Evolutionary conservation across 2,888 invertebrate genomes (phyloP).

Genomic region (Mamestra brassicae): DNA sequence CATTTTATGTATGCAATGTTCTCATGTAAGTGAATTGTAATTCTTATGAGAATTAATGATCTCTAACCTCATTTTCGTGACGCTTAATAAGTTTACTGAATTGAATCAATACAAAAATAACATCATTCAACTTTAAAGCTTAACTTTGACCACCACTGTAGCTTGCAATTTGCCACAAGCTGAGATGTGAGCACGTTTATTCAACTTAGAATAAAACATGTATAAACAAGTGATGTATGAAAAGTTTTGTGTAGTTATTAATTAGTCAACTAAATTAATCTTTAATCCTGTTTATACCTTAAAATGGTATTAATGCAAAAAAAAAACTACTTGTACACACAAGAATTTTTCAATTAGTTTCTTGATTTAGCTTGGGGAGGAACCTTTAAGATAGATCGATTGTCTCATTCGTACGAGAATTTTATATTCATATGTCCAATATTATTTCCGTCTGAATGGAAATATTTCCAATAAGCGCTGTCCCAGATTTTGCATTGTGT

Average conservation of each 20-base stretch:
- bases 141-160: not conserved
- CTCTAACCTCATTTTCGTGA: too few relatives aligned
- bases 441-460: constrained; percentile 84
- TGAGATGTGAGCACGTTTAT: not conserved
- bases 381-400: constrained; percentile 71
- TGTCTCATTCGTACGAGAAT: constrained; percentile 79
- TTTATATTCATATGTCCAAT: constrained; percentile 84
- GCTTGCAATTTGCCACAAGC: not conserved
- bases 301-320: too few relatives aligned
- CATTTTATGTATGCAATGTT: too few relatives aligned
- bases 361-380: constrained; percentile 71
- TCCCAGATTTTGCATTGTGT: constrained; percentile 75
- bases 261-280: too few relatives aligned
- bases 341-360: constrained; percentile 78
- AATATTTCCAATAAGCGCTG: constrained; percentile 86
- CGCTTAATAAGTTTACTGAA: not conserved
- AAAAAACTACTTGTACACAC: constrained; percentile 1
- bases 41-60: too few relatives aligned
- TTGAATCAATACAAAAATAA: not conserved
- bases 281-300: not conserved
- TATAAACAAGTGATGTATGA: not conserved
- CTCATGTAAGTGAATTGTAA: too few relatives aligned
- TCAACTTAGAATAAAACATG: not conserved
- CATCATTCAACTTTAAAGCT: not conserved
- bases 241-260: too few relatives aligned